Percentiles rank a stretch among this genome's conserved stretches.
phyloP scores from a whole-genome alignment of 2,797 vertebrate species.

The Acanthurus lineatus region DNA sequence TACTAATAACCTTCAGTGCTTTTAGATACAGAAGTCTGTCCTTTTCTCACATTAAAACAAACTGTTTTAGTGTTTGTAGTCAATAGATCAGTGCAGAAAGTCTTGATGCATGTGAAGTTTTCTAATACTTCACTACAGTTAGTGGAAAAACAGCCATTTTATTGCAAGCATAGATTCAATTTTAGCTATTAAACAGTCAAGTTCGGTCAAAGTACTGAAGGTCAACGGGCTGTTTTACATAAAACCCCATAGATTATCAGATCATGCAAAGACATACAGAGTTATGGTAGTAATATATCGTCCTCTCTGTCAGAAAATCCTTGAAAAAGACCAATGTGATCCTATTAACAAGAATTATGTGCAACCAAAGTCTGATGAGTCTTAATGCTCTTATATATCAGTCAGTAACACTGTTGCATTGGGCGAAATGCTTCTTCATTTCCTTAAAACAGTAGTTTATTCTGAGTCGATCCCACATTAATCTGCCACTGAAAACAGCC shows the following conservation, averaged over 20 bases:
- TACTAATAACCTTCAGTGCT: slow-evolving; percentile 33
- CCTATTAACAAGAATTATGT: too few species aligned
- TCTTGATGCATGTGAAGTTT: too few species aligned
- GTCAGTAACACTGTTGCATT: too few species aligned
- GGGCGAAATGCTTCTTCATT: not conserved
- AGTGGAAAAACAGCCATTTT: not conserved
- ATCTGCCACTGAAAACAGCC: not conserved
- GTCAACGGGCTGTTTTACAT: not conserved
- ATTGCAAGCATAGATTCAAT: accelerated
- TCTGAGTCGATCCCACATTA: not conserved
- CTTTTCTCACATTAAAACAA: not conserved
- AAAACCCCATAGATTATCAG: not conserved
- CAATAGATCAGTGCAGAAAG: not conserved
- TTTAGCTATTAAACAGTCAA: not conserved
- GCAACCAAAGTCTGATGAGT: too few species aligned
- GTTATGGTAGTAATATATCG: not conserved
- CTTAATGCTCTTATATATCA: too few species aligned
- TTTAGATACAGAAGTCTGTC: not conserved
- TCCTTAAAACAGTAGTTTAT: too few species aligned
- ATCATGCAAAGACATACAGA: not conserved
- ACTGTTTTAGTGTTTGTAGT: not conserved
- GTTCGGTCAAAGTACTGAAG: not conserved
- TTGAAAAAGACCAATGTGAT: not conserved
- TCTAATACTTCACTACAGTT: not conserved
- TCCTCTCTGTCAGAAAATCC: not conserved